These are phyloP conservation scores for Macquaria australasica DNA, from an alignment of 2,113 vertebrate species.

Conservation along the genomic window DNA sequence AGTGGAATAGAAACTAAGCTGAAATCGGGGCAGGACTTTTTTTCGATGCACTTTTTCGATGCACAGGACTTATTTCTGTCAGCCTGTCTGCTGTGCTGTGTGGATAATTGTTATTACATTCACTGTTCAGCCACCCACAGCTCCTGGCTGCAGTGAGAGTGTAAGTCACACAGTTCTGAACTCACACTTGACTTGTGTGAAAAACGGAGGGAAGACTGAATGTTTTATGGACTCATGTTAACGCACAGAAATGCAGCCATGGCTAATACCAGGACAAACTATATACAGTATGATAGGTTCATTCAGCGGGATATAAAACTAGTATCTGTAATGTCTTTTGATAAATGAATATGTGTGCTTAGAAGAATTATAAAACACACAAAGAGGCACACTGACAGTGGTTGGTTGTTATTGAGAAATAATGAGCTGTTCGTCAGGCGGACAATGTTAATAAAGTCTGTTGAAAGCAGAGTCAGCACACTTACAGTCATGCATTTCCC, in stretches of 20 bases:
- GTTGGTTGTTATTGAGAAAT: neutral
- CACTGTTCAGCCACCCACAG: slow-evolving; percentile 8
- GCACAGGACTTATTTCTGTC: neutral
- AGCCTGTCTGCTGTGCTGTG: neutral
- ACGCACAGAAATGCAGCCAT: neutral
- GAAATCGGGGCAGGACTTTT: neutral
- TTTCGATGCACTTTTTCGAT: no score
- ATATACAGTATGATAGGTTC: no score
- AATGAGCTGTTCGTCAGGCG: neutral
- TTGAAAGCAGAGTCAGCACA: neutral
- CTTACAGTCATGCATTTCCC: no score
- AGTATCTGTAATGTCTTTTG: neutral
- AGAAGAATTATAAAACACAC: neutral
- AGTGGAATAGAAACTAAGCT: neutral
- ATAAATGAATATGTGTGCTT: neutral
- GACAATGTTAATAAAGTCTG: neutral
- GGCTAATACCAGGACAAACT: neutral
- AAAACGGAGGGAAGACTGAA: neutral
- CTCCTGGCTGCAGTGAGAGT: neutral
- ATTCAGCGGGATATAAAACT: neutral
- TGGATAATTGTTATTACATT: neutral
- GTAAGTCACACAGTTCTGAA: neutral
- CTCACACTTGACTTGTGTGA: neutral
- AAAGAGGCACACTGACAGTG: neutral
- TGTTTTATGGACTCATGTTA: slow-evolving; percentile 2